Conservation (phyloP, 2,113 vertebrate species). For the Megalops atlanticus region DNA sequence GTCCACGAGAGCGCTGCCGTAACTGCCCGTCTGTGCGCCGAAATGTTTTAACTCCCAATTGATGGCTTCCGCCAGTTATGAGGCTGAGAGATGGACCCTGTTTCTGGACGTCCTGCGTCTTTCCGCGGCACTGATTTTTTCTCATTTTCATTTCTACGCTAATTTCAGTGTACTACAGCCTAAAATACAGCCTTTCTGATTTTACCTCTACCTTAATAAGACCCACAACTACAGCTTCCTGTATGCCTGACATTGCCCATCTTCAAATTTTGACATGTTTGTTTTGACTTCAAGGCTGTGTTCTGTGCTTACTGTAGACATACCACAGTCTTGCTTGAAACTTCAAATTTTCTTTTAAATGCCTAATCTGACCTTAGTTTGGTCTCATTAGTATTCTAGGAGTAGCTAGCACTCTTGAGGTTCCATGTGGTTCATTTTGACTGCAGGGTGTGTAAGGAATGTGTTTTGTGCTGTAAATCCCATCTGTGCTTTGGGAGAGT, state of each 20-base stretch:
- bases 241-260: background rate
- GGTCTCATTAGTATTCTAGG: conserved; percentile 52
- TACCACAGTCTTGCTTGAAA: background rate
- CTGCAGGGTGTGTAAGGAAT: conserved; percentile 11
- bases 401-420: conserved; percentile 54
- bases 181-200: background rate
- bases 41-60: background rate
- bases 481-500: conserved; percentile 65
- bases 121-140: background rate
- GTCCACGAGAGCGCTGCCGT: background rate
- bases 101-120: background rate
- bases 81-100: background rate
- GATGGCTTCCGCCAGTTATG: background rate
- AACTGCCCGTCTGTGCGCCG: background rate
- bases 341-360: background rate
- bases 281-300: background rate
- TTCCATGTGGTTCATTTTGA: background rate
- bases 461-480: conserved; percentile 52
- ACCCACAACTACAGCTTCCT: background rate
- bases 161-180: background rate
- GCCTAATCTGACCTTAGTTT: conserved; percentile 35
- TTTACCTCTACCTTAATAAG: background rate
- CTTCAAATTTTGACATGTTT: background rate
- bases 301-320: background rate
- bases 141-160: background rate